These are phyloP conservation scores for Ammodytes dubius DNA, from an alignment of 2,113 vertebrate genomes.

Conservation along the genomic window DNA sequence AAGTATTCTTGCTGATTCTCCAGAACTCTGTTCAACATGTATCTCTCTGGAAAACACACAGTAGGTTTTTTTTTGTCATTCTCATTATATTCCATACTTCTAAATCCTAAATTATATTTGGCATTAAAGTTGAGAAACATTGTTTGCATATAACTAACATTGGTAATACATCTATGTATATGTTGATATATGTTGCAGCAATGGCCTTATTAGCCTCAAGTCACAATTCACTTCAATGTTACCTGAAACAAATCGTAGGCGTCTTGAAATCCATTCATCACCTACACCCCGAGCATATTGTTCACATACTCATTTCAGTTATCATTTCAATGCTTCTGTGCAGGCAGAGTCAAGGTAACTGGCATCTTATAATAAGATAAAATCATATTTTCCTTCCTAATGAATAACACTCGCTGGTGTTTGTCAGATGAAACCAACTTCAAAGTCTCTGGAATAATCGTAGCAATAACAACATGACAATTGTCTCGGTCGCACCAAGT, in stretches of 20 bases:
- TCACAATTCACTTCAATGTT: background rate
- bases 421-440: constrained; percentile 1
- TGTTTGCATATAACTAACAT: background rate
- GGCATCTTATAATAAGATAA: background rate
- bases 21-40: constrained; percentile 4
- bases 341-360: background rate
- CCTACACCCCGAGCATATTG: background rate
- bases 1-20: background rate
- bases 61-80: no score
- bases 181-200: background rate
- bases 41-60: background rate
- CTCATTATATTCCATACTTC: background rate
- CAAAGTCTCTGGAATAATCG: constrained; percentile 9
- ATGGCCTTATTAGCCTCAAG: background rate
- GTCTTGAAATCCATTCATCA: constrained; percentile 5
- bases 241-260: background rate
- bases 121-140: background rate
- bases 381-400: background rate
- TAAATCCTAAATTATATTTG: background rate
- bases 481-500: background rate
- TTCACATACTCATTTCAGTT: background rate
- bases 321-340: background rate
- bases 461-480: background rate
- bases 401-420: background rate
- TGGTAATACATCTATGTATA: background rate